Base-by-base conservation (phyloP, 2,113 vertebrate genomes). In the Chionodraco myersi region DNA sequence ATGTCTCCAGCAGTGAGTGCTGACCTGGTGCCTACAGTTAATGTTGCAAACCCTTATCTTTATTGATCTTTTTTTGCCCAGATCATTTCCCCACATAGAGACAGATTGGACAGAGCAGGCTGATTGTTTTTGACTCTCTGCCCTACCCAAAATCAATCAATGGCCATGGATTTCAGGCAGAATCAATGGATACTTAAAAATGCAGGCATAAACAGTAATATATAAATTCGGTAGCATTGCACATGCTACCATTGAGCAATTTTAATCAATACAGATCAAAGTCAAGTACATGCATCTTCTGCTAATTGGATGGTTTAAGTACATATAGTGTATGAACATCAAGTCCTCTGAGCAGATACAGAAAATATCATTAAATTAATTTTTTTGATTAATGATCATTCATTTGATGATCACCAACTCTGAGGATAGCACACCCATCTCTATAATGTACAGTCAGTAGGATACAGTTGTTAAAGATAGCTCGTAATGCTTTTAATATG, bases 61-160 rank as follows among this genome's bases (percentile, higher is more conserved):
- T 54, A 68, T 62, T 6, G 10, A 30, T 51, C 36, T 53, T 18
- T 41, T 41, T 12, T n/a, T 23, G 49, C 48, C 15, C 3, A 34
- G 60, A 70, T 71, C 60, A 15, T 34, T 45, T 59, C 18, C 67
- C 26, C 10, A 21, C 36, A 41, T 30, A 69, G 51, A 53, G 16
- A 34, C 34, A 21, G 34, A 2, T 49, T 4, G 21, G 47, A 34
- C 5, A 59, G 41, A 9, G 44, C 14, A 49, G 69, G 44, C 14
- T n/a, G 44, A 72, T 71, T 71, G 68, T 58, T 47, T 71, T 15
- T 58, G 68, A 71, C 23, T 18, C 41, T n/a, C 41, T 18, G 41
- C 4, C 34, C 23, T 59, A 10, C 13, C 5, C 47, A 52, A n/a
- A 36, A 70, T 63, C 58, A 49, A 30, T 70, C 66, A 53, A 18